Evolutionary conservation across 2,888 invertebrate genomes (phyloP).

Genomic region (Tupiocoris notatus): DNA sequence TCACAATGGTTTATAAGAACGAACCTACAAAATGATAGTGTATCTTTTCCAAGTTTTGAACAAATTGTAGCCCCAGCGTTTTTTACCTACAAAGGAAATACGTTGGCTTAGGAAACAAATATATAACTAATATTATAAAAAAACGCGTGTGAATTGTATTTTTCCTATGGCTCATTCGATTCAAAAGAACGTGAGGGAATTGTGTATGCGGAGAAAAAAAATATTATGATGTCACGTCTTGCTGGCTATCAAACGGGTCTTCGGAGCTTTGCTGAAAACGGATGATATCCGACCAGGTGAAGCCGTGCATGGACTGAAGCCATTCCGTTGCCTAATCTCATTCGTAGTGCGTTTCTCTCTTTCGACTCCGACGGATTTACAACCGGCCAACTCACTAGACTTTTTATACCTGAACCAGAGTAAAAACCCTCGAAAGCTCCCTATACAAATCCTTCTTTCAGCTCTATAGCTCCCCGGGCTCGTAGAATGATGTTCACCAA

Average conservation of each 20-base stretch:
- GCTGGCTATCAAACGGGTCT: not conserved
- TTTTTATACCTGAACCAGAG: not conserved
- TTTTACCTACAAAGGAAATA: no score
- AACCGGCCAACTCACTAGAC: not conserved
- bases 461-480: not conserved
- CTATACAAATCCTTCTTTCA: not conserved
- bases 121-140: no score
- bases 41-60: no score
- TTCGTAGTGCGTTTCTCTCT: not conserved
- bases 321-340: slow-evolving; percentile 14
- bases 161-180: no score
- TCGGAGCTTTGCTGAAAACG: not conserved
- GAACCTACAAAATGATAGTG: no score
- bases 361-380: not conserved
- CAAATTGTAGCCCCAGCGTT: no score
- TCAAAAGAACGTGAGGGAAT: no score
- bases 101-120: no score
- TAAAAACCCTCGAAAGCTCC: not conserved
- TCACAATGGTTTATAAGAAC: no score
- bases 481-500: not conserved
- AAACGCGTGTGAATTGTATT: no score
- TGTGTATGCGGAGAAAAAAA: no score
- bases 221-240: not conserved
- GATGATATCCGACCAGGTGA: slow-evolving; percentile 13
- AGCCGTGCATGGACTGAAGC: slow-evolving; percentile 7